phyloP scores from a whole-genome alignment of 2,113 vertebrate genomes.

The Spea bombifrons region DNA sequence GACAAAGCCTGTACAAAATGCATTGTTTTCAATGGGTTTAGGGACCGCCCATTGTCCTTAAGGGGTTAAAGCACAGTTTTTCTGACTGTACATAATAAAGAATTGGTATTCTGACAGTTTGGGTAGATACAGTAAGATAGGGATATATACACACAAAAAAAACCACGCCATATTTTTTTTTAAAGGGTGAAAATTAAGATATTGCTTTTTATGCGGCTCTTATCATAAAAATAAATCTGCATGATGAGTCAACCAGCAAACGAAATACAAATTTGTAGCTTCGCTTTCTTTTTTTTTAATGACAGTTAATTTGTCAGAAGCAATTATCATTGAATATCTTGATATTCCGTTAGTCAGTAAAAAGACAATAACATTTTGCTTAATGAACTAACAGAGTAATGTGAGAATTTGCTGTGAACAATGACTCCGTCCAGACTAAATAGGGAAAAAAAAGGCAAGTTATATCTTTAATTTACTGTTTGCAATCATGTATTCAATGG shows the following conservation, averaged over 20 bases:
- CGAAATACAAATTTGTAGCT: constrained; percentile 4
- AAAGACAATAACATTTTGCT: constrained; percentile 32
- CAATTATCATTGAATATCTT: constrained; percentile 25
- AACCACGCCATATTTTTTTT: too few species aligned
- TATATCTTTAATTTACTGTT: constrained; percentile 6
- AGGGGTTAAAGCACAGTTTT: too few species aligned
- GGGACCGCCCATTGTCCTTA: too few species aligned
- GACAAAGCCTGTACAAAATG: too few species aligned
- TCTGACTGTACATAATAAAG: too few species aligned
- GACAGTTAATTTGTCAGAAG: constrained; percentile 33
- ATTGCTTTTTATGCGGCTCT: too few species aligned
- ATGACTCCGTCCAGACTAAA: not conserved
- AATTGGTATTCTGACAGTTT: too few species aligned
- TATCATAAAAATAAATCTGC: not conserved
- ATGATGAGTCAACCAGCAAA: not conserved
- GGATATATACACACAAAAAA: too few species aligned
- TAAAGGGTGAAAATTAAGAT: too few species aligned
- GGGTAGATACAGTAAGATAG: too few species aligned
- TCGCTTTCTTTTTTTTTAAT: not conserved
- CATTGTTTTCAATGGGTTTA: too few species aligned
- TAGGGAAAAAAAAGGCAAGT: not conserved
- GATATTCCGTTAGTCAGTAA: constrained; percentile 12
- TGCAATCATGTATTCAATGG: not conserved
- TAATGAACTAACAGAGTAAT: constrained; percentile 30
- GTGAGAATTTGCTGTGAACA: constrained; percentile 5